phyloP scores from a whole-genome alignment of 2,888 invertebrate genomes.

The Criorhina ranunculi region DNA sequence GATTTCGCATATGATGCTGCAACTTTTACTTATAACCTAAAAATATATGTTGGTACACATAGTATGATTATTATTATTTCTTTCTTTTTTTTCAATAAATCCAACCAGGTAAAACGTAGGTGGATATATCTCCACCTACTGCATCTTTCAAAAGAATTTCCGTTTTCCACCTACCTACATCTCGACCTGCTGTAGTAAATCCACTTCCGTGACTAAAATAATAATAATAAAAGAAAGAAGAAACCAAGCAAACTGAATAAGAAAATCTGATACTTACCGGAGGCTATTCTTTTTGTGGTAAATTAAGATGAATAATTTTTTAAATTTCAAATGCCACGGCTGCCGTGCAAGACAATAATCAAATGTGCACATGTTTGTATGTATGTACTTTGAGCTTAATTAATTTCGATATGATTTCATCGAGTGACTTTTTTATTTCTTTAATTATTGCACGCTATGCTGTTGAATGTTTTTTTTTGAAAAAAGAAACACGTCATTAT shows the following conservation, averaged over 20 bases:
- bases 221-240: conserved; percentile 33
- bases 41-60: neutral
- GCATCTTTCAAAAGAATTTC: conserved; percentile 62
- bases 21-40: conserved; percentile 16
- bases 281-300: conserved; percentile 20
- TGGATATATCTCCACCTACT: conserved; percentile 55
- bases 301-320: conserved; percentile 54
- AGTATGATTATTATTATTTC: too few relatives aligned
- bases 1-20: conserved; percentile 17
- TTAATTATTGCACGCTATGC: conserved; percentile 39
- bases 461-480: conserved; percentile 27
- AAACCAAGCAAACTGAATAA: conserved; percentile 42
- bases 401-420: conserved; percentile 53
- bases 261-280: conserved; percentile 41
- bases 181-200: conserved; percentile 52
- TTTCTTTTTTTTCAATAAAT: conserved; percentile 43
- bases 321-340: conserved; percentile 33
- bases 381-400: conserved; percentile 45
- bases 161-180: conserved; percentile 61
- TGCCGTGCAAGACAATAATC: conserved; percentile 55
- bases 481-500: conserved; percentile 3
- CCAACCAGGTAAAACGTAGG: conserved; percentile 56
- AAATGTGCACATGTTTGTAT: conserved; percentile 40
- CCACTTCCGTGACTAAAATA: conserved; percentile 72
- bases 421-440: conserved; percentile 19